phyloP scores from a whole-genome alignment of 2,797 vertebrate genomes.

The Triplophysa bombifrons region DNA sequence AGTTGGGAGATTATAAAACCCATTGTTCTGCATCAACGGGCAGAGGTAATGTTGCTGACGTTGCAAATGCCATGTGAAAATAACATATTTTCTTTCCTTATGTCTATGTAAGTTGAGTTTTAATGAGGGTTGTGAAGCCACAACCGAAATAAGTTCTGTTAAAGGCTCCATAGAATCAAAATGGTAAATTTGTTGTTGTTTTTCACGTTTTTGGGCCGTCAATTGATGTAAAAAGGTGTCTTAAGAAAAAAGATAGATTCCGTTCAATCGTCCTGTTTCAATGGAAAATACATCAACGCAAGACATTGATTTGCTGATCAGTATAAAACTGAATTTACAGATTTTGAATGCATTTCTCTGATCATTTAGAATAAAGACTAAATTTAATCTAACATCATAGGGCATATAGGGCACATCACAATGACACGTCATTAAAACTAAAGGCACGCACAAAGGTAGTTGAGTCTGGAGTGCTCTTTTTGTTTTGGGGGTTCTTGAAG shows the following conservation, averaged over 20 bases:
- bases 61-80: background rate
- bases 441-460: constrained; percentile 16
- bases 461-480: constrained; percentile 3
- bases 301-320: no score
- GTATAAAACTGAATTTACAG: no score
- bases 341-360: background rate
- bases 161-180: background rate
- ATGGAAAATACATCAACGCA: no score
- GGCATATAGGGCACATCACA: background rate
- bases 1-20: background rate
- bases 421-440: constrained; percentile 34
- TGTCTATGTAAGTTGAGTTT: background rate
- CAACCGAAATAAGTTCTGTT: background rate
- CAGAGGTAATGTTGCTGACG: background rate
- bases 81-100: background rate
- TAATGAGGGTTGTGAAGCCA: background rate
- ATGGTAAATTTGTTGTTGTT: background rate
- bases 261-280: no score
- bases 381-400: background rate
- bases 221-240: background rate
- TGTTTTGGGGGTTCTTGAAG: constrained; percentile 26
- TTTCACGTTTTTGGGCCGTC: background rate
- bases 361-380: background rate
- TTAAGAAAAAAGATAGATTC: no score
- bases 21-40: background rate